phyloP scores from a whole-genome alignment of 2,797 vertebrate genomes.

The Serranus cabrilla region DNA sequence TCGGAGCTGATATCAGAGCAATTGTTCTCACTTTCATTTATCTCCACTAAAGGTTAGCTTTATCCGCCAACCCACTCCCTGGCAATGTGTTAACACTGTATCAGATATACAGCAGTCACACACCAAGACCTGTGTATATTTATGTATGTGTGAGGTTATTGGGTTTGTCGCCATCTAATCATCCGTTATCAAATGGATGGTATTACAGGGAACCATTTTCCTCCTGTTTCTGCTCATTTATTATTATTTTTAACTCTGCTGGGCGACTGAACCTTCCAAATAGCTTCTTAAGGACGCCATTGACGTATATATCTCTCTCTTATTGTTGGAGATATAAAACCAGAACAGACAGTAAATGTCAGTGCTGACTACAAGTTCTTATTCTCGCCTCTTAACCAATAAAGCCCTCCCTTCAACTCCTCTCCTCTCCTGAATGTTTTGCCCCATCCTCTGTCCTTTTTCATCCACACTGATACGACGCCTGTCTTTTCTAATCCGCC shows the following conservation, averaged over 20 bases:
- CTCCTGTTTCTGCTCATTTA: conserved; percentile 19
- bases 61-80: conserved; percentile 52
- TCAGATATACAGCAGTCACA: conserved; percentile 46
- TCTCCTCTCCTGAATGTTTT: conserved; percentile 31
- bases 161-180: conserved; percentile 33
- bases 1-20: conserved; percentile 53
- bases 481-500: conserved; percentile 52
- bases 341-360: conserved; percentile 17
- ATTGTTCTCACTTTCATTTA: conserved; percentile 68
- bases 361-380: conserved; percentile 18
- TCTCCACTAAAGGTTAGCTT: conserved; percentile 71
- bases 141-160: conserved; percentile 11
- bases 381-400: conserved; percentile 33
- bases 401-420: conserved; percentile 30
- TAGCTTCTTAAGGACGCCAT: conserved; percentile 25
- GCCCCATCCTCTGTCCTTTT: conserved; percentile 47
- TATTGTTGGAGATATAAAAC: conserved; percentile 26
- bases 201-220: conserved; percentile 19
- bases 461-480: conserved; percentile 27
- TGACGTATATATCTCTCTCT: not conserved
- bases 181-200: conserved; percentile 33
- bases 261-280: conserved; percentile 30
- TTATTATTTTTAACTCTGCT: conserved; percentile 16
- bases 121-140: conserved; percentile 19
- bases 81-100: conserved; percentile 54